Evolutionary conservation across 2,797 vertebrate genomes (phyloP), one percentile per base, ranked within the genome.

Genomic region (Diplodus puntazzo): DNA sequence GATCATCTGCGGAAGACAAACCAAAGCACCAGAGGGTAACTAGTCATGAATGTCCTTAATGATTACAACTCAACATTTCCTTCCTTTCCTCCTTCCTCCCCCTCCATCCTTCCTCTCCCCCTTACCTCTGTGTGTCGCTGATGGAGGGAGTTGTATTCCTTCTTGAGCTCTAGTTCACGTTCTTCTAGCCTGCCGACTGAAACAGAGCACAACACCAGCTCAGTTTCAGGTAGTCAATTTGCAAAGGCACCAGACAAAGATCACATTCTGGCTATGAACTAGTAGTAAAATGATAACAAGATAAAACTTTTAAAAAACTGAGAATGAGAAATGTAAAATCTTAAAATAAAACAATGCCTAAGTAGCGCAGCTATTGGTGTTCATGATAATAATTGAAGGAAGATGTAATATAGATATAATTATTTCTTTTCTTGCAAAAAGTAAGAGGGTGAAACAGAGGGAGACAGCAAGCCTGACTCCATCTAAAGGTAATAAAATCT

Each of bases 41-140:
- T 1, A 54, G 55, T 69, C 48, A 70, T 6, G 39, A 34, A 45
- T 39, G 42, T 2, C 5, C 0, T 64, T 17, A 11, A 21, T 1
- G 4, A 72, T 21, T 42, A 55, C 17, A 39, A 12, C 0, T 21
- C 12, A 60, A n/a, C 21, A 17, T 23, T 43, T 61, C 42, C 39
- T 52, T 49, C 49, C 27, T 43, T 21, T 12, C 53, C 4, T 14
- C 11, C 23, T 2, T 13, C 43, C 18, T 57, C 25, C 11, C 21
- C 21, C 11, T 17, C 20, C 21, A 11, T 55, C 21, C 5, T 27
- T 23, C 25, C 50, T 48, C 48, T 5, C 45, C 27, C 2, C 23
- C 66, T 75, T 85, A 99, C 98, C 97, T 99, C 98, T 2, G 98
- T 97, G 92, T 99, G 98, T 57, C 98, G 94, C 88, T 98, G 97